Conservation (phyloP, 1,140 invertebrate genomes). For the Leguminivora glycinivorella region DNA sequence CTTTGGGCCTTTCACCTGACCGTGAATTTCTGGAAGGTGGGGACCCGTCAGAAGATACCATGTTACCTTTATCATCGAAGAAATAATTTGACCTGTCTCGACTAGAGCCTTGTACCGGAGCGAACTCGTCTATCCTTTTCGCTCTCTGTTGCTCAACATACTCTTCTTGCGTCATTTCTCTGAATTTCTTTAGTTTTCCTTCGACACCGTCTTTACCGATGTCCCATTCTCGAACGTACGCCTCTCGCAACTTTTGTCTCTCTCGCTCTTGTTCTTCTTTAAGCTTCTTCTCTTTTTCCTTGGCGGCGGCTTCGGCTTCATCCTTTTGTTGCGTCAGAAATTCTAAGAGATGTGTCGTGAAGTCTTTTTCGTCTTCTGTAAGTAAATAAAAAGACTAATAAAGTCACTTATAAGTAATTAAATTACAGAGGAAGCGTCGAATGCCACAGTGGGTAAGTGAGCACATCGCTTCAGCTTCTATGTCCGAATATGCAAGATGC, state of each 20-base stretch:
- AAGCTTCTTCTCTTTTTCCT: conserved; percentile 67
- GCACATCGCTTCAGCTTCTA: too few relatives aligned
- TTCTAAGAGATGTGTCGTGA: conserved; percentile 69
- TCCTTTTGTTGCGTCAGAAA: conserved; percentile 76
- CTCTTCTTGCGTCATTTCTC: conserved; percentile 87
- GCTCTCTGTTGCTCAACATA: conserved; percentile 87
- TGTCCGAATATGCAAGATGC: too few relatives aligned
- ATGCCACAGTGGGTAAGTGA: too few relatives aligned
- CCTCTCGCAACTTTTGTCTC: conserved; percentile 75
- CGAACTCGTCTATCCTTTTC: conserved; percentile 85
- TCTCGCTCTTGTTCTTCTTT: conserved; percentile 72
- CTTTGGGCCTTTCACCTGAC: conserved; percentile 61
- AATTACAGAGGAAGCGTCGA: too few relatives aligned
- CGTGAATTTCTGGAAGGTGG: conserved; percentile 49
- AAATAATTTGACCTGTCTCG: conserved; percentile 48
- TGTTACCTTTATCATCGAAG: conserved; percentile 62
- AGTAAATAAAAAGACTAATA: conserved; percentile 37
- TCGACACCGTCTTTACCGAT: conserved; percentile 80
- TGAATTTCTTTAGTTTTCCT: conserved; percentile 74
- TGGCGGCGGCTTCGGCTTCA: conserved; percentile 69
- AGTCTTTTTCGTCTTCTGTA: conserved; percentile 71
- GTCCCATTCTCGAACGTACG: conserved; percentile 85
- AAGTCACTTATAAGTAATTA: neutral
- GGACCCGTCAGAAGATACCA: conserved; percentile 37
- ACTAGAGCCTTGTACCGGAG: conserved; percentile 62